phyloP scores from a whole-genome alignment of 2,113 vertebrate genomes.

The Pristiophorus japonicus region DNA sequence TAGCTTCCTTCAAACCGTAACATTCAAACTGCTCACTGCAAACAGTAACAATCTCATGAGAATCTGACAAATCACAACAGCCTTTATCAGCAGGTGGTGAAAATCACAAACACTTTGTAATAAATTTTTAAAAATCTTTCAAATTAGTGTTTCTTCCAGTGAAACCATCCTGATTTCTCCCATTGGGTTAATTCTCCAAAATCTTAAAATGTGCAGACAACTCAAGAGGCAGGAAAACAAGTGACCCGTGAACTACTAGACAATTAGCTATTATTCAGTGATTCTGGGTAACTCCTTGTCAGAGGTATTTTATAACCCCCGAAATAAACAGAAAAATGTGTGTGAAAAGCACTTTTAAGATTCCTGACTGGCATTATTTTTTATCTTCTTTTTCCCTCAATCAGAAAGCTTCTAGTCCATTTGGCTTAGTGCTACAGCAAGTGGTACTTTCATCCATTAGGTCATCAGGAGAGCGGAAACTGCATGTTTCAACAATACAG shows the following conservation, averaged over 20 bases:
- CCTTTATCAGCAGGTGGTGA: not conserved
- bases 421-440: not conserved
- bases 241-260: not conserved
- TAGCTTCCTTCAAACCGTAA: not conserved
- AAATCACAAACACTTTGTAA: not conserved
- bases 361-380: not conserved
- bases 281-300: not conserved
- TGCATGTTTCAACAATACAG: too few relatives aligned
- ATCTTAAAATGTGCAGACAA: not conserved
- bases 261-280: not conserved
- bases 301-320: not conserved
- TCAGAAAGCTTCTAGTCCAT: not conserved
- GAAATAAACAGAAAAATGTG: not conserved
- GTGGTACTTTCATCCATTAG: not conserved
- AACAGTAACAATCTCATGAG: not conserved
- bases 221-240: not conserved
- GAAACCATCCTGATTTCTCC: conserved; percentile 16
- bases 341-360: not conserved
- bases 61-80: not conserved
- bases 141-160: conserved; percentile 13
- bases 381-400: too few relatives aligned
- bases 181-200: conserved; percentile 3
- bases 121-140: not conserved
- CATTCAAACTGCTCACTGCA: not conserved
- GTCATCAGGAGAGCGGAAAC: too few relatives aligned